phyloP scores from a whole-genome alignment of 1,140 invertebrate species.

The Lethrus apterus region DNA sequence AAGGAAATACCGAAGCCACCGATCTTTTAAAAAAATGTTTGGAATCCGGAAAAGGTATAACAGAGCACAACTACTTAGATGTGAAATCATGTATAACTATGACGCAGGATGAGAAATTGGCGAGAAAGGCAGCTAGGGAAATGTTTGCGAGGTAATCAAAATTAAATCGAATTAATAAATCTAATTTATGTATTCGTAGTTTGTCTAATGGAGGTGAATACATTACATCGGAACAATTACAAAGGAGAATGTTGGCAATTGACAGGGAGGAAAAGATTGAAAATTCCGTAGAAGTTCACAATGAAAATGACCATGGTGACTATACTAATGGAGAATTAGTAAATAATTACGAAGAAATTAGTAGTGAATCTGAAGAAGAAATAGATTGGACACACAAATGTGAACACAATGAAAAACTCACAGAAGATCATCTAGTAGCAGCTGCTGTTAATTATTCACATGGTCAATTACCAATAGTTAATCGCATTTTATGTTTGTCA shows the following conservation, averaged over 20 bases:
- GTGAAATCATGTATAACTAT: conserved; percentile 77
- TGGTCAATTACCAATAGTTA: conserved; percentile 68
- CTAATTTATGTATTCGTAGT: conserved; percentile 32
- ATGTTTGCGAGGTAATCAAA: conserved; percentile 63
- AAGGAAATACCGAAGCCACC: conserved; percentile 81
- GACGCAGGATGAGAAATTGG: conserved; percentile 76
- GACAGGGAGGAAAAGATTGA: conserved; percentile 44
- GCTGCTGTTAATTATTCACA: conserved; percentile 74
- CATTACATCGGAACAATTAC: conserved; percentile 72
- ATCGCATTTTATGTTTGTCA: conserved; percentile 60
- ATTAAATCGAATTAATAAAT: neutral
- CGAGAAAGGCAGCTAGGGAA: conserved; percentile 72
- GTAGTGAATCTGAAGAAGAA: conserved; percentile 32
- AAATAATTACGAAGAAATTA: conserved; percentile 26
- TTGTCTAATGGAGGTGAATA: conserved; percentile 78
- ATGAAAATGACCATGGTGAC: conserved; percentile 33
- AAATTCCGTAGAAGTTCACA: conserved; percentile 27
- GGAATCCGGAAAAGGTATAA: conserved; percentile 68
- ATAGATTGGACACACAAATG: conserved; percentile 36
- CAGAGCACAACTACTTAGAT: conserved; percentile 71
- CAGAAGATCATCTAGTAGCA: conserved; percentile 69
- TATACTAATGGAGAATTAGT: conserved; percentile 25
- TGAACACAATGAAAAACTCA: conserved; percentile 61
- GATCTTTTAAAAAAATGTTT: conserved; percentile 71
- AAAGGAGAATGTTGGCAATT: conserved; percentile 58